These are phyloP conservation scores for Orbicella faveolata DNA, from an alignment of 64 coral and sea anemone genomes.

Conservation along the genomic window DNA sequence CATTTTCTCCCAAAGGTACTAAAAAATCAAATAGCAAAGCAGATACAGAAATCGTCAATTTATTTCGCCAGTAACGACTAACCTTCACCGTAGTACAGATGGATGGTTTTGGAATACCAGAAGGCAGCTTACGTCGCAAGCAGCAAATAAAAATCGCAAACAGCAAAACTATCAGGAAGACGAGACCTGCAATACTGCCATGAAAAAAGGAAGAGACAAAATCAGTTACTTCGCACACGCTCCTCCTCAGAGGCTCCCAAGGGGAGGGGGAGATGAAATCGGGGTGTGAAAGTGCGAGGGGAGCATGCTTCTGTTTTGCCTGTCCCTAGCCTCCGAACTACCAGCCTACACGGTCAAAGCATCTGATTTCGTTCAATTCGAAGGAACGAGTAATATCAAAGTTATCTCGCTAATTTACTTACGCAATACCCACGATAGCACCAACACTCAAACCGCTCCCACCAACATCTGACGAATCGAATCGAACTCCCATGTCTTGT, in stretches of 20 bases:
- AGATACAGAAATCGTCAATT: not conserved
- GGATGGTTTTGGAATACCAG: conserved; percentile 10
- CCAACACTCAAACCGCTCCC: not conserved
- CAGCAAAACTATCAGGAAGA: conserved; percentile 12
- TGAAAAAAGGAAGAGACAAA: not conserved
- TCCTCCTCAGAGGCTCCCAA: too few species aligned
- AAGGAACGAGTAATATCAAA: not conserved
- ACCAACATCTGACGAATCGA: not conserved
- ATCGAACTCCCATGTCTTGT: not conserved
- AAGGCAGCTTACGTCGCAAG: conserved; percentile 31
- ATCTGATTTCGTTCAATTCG: not conserved
- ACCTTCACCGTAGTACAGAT: conserved; percentile 38
- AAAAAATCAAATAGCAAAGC: not conserved
- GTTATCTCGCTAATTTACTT: not conserved
- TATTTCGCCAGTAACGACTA: not conserved
- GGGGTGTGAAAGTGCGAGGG: too few species aligned
- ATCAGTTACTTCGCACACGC: not conserved
- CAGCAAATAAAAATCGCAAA: conserved; percentile 37
- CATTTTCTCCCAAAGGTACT: too few species aligned
- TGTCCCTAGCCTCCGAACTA: too few species aligned
- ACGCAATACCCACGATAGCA: conserved; percentile 34
- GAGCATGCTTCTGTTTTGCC: too few species aligned
- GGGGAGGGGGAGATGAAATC: too few species aligned
- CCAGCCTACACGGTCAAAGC: too few species aligned
- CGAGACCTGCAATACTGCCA: conserved; percentile 25